Conservation (phyloP, 2,113 vertebrate genomes). For the Pyrgilauda ruficollis region DNA sequence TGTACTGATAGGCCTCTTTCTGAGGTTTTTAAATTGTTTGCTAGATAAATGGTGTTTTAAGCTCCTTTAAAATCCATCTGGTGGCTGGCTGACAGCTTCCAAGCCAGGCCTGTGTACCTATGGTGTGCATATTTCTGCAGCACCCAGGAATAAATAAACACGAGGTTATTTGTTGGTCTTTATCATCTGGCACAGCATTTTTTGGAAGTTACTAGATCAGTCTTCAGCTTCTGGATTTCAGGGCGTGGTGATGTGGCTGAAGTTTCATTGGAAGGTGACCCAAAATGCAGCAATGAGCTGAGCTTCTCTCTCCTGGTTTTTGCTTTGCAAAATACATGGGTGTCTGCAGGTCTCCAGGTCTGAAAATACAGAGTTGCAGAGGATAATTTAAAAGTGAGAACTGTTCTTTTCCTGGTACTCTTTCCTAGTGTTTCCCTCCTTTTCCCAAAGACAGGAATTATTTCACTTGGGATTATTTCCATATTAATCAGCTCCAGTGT, state of each 20-base stretch:
- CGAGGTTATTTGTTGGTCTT: background rate
- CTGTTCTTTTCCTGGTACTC: background rate
- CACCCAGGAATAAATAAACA: background rate
- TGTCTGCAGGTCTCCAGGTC: background rate
- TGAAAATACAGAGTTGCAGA: background rate
- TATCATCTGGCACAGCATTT: background rate
- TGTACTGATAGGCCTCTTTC: background rate
- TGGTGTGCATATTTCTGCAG: background rate
- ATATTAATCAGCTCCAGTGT: background rate
- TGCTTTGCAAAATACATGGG: background rate
- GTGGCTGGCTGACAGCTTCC: background rate
- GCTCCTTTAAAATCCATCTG: background rate
- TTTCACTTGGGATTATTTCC: background rate
- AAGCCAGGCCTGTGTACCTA: background rate
- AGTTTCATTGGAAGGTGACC: background rate
- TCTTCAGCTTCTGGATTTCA: background rate
- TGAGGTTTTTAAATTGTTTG: background rate
- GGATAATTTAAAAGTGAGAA: background rate
- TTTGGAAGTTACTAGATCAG: background rate
- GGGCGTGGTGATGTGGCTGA: background rate
- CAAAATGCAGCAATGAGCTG: background rate
- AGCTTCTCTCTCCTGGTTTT: background rate
- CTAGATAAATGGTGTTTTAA: background rate
- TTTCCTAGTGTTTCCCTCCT: background rate
- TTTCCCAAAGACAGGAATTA: accelerated